Evolutionary conservation across 1,140 invertebrate species (phyloP).

Genomic region (Hestina assimilis): DNA sequence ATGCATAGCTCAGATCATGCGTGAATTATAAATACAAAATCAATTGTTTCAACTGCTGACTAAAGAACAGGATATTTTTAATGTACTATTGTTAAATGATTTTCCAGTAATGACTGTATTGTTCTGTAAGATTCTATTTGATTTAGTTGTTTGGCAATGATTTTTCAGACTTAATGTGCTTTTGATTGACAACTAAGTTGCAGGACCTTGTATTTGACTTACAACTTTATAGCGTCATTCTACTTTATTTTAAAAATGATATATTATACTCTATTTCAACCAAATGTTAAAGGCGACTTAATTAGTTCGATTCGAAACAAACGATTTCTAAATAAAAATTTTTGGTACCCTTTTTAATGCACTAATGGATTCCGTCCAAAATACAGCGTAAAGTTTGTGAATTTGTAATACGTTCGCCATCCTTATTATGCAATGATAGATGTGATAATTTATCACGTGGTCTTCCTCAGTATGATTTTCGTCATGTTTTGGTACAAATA

Average conservation of each 20-base stretch:
- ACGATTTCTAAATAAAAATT: no score
- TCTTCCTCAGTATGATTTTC: conserved; percentile 51
- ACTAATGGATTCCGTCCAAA: conserved; percentile 61
- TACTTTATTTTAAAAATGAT: background rate
- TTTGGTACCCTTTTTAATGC: conserved; percentile 57
- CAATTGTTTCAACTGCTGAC: conserved; percentile 6
- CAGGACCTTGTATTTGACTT: background rate
- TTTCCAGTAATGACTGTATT: conserved; percentile 16
- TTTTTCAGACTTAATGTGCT: conserved; percentile 9
- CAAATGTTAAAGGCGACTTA: no score
- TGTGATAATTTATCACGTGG: conserved; percentile 45
- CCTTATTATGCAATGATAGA: conserved; percentile 57
- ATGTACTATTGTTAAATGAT: conserved; percentile 17
- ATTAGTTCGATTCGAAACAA: no score
- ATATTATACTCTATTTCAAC: background rate
- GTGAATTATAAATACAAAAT: conserved; percentile 2
- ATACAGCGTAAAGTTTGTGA: conserved; percentile 59
- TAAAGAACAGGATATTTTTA: conserved; percentile 14
- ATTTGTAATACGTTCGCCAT: conserved; percentile 67
- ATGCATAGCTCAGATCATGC: conserved; percentile 7
- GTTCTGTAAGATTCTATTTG: conserved; percentile 9
- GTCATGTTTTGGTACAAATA: conserved; percentile 58
- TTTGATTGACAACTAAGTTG: background rate
- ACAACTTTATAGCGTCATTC: no score
- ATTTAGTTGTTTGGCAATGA: conserved; percentile 7